These are phyloP conservation scores for Drosophila aff. DNA, from an alignment of 1,140 invertebrate genomes.

Conservation along the genomic window DNA sequence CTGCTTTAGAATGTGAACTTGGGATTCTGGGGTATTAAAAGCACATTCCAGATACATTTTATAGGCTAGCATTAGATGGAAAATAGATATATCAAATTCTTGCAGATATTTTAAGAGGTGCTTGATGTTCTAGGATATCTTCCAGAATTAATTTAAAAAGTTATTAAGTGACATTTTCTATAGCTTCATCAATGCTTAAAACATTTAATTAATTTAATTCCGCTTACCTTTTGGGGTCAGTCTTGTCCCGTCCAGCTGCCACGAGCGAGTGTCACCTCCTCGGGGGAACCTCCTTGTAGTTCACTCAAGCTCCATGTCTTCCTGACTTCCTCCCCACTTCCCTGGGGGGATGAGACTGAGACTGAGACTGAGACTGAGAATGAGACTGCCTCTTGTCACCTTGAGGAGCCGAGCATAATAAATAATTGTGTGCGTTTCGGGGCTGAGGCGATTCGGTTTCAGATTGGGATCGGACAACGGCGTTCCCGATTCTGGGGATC, in stretches of 20 bases:
- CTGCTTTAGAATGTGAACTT: no score
- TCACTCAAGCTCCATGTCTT: constrained; percentile 4
- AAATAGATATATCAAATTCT: no score
- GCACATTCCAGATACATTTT: no score
- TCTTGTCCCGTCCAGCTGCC: neutral
- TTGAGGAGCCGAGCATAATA: constrained; percentile 33
- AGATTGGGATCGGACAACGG: constrained; percentile 73
- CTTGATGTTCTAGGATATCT: no score
- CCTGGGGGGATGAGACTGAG: neutral
- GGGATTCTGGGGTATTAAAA: no score
- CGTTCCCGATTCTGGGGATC: constrained; percentile 16
- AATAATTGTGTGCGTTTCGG: constrained; percentile 50
- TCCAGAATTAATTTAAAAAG: no score
- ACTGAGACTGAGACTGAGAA: constrained; percentile 1
- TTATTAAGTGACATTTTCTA: no score
- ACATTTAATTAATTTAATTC: neutral
- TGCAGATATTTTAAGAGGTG: no score
- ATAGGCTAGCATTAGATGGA: no score
- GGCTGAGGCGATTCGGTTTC: constrained; percentile 25
- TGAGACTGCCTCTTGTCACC: constrained; percentile 21
- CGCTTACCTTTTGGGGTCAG: neutral
- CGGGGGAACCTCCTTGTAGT: constrained; percentile 8
- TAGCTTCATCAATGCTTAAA: neutral
- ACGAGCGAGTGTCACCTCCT: constrained; percentile 21
- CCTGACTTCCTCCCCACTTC: neutral